phyloP scores from a whole-genome alignment of 2,797 vertebrate species.

The Chelon labrosus region DNA sequence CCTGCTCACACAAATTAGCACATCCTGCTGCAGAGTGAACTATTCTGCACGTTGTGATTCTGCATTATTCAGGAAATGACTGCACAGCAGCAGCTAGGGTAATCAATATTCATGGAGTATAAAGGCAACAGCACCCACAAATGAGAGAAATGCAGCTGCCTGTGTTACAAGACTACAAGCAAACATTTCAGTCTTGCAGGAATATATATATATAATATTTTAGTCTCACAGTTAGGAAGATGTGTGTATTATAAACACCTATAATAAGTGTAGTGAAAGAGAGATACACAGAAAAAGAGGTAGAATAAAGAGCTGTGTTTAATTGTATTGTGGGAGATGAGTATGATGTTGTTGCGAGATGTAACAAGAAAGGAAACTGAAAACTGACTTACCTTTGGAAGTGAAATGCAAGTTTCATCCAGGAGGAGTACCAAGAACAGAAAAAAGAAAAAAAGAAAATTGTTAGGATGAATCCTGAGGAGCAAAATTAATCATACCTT shows the following conservation, averaged over 20 bases:
- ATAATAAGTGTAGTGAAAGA: neutral
- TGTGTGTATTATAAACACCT: neutral
- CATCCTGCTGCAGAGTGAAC: slow-evolving; percentile 21
- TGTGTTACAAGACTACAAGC: neutral
- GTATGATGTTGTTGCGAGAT: slow-evolving; percentile 1
- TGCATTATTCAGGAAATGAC: slow-evolving; percentile 69
- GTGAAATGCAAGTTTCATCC: slow-evolving; percentile 17
- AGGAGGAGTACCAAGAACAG: slow-evolving; percentile 20
- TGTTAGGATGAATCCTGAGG: slow-evolving; percentile 31
- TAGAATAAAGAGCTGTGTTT: neutral
- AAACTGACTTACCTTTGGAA: slow-evolving; percentile 68
- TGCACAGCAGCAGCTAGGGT: slow-evolving; percentile 40
- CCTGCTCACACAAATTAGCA: slow-evolving; percentile 8
- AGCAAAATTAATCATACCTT: neutral
- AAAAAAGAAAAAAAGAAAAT: neutral
- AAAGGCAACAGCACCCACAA: slow-evolving; percentile 34
- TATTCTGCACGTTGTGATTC: slow-evolving; percentile 42
- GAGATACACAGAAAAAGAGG: neutral
- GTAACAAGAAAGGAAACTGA: slow-evolving; percentile 1
- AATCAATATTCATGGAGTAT: slow-evolving; percentile 60
- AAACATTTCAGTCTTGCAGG: neutral
- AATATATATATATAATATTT: neutral
- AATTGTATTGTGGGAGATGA: slow-evolving; percentile 9
- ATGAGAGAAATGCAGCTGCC: slow-evolving; percentile 26
- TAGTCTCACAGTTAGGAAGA: neutral